phyloP scores from a whole-genome alignment of 30 jellyfish, hydroid and myxozoan species.

The Pseudorhiza aurosa region DNA sequence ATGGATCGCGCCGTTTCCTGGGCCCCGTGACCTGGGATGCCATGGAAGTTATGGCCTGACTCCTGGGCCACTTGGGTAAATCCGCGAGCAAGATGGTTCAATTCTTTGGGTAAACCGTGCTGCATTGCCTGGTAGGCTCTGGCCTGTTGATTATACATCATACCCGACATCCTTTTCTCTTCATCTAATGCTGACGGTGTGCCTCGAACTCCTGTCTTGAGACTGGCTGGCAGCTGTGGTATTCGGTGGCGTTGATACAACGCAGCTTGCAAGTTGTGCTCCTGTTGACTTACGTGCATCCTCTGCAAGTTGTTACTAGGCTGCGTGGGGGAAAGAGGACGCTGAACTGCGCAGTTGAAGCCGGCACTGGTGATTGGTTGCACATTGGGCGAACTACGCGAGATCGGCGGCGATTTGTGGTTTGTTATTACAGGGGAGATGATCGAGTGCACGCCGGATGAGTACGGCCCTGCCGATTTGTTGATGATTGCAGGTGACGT shows the following conservation, averaged over 20 bases:
- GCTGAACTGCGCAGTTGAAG: slow-evolving; percentile 47
- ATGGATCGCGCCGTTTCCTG: slow-evolving; percentile 48
- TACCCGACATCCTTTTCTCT: slow-evolving; percentile 47
- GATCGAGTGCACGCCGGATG: slow-evolving; percentile 52
- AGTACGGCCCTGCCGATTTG: background rate
- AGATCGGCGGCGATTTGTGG: slow-evolving; percentile 40
- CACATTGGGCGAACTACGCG: slow-evolving; percentile 40
- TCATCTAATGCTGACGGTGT: slow-evolving; percentile 35
- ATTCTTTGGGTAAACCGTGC: slow-evolving; percentile 48
- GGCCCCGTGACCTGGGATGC: slow-evolving; percentile 30
- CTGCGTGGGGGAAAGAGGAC: slow-evolving; percentile 48
- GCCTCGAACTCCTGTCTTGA: slow-evolving; percentile 45
- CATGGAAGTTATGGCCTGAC: slow-evolving; percentile 57
- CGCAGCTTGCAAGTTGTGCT: slow-evolving; percentile 32
- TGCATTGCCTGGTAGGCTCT: slow-evolving; percentile 44
- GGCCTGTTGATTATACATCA: slow-evolving; percentile 46
- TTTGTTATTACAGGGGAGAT: slow-evolving; percentile 61
- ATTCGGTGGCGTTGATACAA: slow-evolving; percentile 50
- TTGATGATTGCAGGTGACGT: slow-evolving; percentile 29
- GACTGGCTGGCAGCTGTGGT: slow-evolving; percentile 54
- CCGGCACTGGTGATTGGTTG: slow-evolving; percentile 34
- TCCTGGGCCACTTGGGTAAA: slow-evolving; percentile 39
- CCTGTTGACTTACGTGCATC: slow-evolving; percentile 64
- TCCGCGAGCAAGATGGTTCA: slow-evolving; percentile 29
- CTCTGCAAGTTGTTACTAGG: slow-evolving; percentile 33